Percentiles rank a stretch among this genome's conserved stretches.
Conservation (phyloP, 1,140 invertebrate genomes). For the Procambarus virginalis region DNA sequence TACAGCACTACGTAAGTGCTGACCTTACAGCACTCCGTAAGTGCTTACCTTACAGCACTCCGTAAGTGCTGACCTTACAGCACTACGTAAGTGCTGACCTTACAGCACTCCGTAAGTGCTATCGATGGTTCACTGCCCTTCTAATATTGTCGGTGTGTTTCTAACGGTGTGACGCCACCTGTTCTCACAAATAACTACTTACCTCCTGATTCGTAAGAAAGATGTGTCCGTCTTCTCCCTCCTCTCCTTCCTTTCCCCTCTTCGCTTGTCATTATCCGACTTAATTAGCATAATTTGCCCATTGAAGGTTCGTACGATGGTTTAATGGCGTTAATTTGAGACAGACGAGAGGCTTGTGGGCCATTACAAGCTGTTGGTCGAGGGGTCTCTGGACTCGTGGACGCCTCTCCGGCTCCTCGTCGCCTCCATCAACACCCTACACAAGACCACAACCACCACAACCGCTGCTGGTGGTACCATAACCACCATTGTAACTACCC, state of each 20-base stretch:
- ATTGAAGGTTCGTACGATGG: conserved; percentile 16
- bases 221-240: background rate
- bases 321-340: conserved; percentile 24
- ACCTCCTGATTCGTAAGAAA: background rate
- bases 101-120: too few relatives aligned
- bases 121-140: background rate
- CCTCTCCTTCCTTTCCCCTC: background rate
- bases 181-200: background rate
- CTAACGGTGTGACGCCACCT: background rate
- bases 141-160: background rate
- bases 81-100: too few relatives aligned
- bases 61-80: too few relatives aligned
- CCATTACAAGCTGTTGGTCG: conserved; percentile 1
- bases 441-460: too few relatives aligned
- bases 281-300: conserved; percentile 22
- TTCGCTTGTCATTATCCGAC: conserved; percentile 4
- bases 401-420: background rate
- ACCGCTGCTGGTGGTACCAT: background rate
- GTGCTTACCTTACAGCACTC: too few relatives aligned
- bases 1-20: too few relatives aligned
- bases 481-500: too few relatives aligned
- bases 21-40: too few relatives aligned
- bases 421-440: too few relatives aligned
- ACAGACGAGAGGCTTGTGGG: conserved; percentile 12
- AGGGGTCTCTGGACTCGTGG: background rate